Evolutionary conservation across 2,888 invertebrate species (phyloP), one percentile per base, ranked within the genome.

Genomic region (Podotricha telesiphe): DNA sequence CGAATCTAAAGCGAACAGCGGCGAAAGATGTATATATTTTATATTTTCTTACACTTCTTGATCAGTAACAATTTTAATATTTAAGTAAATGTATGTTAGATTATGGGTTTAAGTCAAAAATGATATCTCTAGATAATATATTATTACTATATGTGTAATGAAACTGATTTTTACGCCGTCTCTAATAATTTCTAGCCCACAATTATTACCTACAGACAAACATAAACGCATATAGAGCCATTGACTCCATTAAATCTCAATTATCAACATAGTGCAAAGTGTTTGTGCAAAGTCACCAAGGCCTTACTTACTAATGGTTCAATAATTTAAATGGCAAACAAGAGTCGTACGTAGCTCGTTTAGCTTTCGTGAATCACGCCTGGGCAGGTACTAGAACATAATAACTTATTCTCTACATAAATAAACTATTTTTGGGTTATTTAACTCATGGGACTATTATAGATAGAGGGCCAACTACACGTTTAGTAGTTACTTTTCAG

Each of bases 221-320:
- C 53, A 48, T 17, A 62, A 48, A 19, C 28, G 28, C 34, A 19
- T 34, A 34, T 48, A 48, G 19, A 48, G 19, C 13, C 48, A 62
- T 62, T 62, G 48, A 22, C 34, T 34, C 48, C 48, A 48, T 62
- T 62, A 62, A 62, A 62, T 48, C 34, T 62, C 48, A 62, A 62
- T 13, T 34, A 62, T 48, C 48, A 62, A 48, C 62, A 34, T 34
- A 62, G 34, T 48, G 62, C 47, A 47, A 19, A 47, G 34, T 62
- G 28, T 48, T 62, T 47, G 34, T 62, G 48, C 34, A 34, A 48
- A 48, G 62, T 62, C 48, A 48, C 61, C 48, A 62, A 47, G 34
- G 34, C 28, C 61, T 48, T 34, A 48, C 61, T 48, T 34, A 48
- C 48, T 34, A 62, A 48, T 48, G 47, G 34, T 28, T 62, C 48